A percentile compares a stretch with the other conserved stretches of the same genome.
Evolutionary conservation across 2,797 vertebrate species (phyloP).

Genomic region (Podarcis lilfordi): DNA sequence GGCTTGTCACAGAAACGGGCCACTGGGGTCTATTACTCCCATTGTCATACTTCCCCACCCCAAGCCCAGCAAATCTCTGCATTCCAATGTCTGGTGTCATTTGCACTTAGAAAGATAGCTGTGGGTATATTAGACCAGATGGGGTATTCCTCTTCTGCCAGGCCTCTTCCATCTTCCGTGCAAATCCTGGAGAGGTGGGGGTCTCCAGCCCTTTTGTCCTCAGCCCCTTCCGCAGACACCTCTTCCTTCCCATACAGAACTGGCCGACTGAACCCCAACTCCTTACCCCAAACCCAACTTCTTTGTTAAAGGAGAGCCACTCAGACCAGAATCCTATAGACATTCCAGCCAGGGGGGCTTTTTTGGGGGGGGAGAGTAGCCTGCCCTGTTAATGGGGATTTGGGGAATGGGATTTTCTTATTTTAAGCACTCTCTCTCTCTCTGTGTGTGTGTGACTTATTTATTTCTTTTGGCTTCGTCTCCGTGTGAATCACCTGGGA

Average conservation of each 20-base stretch:
- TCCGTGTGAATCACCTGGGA: background rate
- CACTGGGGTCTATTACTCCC: background rate
- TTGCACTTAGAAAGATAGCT: too few relatives aligned
- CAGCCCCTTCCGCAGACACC: too few relatives aligned
- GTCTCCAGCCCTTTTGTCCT: background rate
- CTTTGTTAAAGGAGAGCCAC: background rate
- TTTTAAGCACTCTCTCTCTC: background rate
- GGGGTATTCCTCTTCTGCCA: too few relatives aligned
- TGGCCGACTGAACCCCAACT: too few relatives aligned
- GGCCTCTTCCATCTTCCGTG: too few relatives aligned
- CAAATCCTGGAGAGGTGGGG: background rate
- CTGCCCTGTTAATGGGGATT: constrained; percentile 11
- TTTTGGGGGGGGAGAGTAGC: accelerated
- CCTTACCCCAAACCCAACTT: too few relatives aligned
- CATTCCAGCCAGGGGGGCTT: constrained; percentile 27
- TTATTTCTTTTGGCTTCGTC: background rate
- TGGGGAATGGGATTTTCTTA: background rate
- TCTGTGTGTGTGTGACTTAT: background rate
- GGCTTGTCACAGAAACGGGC: background rate
- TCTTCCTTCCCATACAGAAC: too few relatives aligned
- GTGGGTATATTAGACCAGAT: too few relatives aligned
- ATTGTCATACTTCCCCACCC: background rate
- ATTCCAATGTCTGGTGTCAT: background rate
- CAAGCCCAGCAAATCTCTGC: background rate
- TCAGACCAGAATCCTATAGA: constrained; percentile 17